These are phyloP conservation scores for Aptenodytes forsteri DNA, from an alignment of 2,113 vertebrate genomes.

Conservation along the genomic window DNA sequence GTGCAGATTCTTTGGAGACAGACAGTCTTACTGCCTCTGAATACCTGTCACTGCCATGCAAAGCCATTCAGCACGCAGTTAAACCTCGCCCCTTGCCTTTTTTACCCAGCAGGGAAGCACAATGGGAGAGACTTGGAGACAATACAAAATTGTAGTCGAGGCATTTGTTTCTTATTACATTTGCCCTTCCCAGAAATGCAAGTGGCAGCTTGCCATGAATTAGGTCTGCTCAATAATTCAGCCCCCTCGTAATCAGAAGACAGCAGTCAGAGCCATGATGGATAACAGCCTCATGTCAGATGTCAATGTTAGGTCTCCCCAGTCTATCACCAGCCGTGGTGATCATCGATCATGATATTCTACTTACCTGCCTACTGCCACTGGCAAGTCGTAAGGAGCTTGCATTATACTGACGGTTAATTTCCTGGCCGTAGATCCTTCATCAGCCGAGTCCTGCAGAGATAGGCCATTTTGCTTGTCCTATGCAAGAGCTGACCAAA, in stretches of 20 bases:
- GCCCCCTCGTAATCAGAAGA: not conserved
- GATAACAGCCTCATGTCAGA: not conserved
- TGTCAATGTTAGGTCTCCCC: not conserved
- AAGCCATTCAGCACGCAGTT: not conserved
- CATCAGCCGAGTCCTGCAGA: not conserved
- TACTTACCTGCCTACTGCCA: not conserved
- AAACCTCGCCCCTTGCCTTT: not conserved
- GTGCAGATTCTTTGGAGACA: not conserved
- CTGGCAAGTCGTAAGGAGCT: not conserved
- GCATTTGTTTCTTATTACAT: conserved; percentile 32
- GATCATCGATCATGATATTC: not conserved
- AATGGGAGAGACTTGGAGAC: not conserved
- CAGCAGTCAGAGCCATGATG: not conserved
- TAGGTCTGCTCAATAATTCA: conserved; percentile 32
- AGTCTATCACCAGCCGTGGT: not conserved
- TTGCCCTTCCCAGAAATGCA: not conserved
- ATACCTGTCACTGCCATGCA: not conserved
- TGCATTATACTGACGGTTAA: not conserved
- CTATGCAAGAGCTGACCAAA: not conserved
- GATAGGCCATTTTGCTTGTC: not conserved
- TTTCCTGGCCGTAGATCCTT: not conserved
- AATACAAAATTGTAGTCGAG: not conserved
- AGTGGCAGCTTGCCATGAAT: conserved; percentile 28
- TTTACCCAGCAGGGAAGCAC: not conserved
- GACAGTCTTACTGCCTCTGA: not conserved